Conservation (phyloP, 2,113 vertebrate genomes). For the Boulengeromyrus knoepffleri region DNA sequence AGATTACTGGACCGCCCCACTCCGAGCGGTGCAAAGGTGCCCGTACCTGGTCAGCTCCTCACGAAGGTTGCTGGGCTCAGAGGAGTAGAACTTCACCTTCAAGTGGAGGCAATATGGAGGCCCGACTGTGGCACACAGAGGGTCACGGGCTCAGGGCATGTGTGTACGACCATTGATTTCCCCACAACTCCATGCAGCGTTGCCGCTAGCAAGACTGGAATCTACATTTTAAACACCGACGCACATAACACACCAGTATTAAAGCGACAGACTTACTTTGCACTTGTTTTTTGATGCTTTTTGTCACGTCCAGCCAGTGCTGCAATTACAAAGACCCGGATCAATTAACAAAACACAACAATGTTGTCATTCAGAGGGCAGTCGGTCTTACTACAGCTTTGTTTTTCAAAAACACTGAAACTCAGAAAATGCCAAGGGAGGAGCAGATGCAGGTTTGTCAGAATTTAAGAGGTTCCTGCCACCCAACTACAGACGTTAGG, state of each 20-base stretch:
- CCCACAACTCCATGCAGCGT: background rate
- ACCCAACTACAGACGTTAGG: background rate
- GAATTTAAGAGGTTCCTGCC: background rate
- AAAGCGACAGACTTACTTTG: conserved; percentile 81
- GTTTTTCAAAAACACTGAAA: background rate
- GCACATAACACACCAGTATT: background rate
- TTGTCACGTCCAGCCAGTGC: conserved; percentile 96
- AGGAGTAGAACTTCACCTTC: conserved; percentile 97
- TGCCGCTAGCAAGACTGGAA: background rate
- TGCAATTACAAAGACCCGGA: conserved; percentile 50
- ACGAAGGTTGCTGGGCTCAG: conserved; percentile 94
- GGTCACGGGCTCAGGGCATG: background rate
- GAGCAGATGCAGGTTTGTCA: background rate
- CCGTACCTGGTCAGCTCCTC: conserved; percentile 89
- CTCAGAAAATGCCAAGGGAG: background rate
- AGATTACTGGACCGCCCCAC: background rate
- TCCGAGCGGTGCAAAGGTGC: no score
- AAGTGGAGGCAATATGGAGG: conserved; percentile 96
- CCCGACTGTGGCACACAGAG: conserved; percentile 63
- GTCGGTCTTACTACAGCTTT: background rate
- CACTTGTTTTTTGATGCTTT: conserved; percentile 99
- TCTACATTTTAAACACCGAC: background rate
- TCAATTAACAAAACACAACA: background rate
- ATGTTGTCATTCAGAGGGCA: background rate
- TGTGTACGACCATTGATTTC: background rate